These are phyloP conservation scores for Myzus persicae DNA, from an alignment of 1,140 invertebrate species.

Conservation along the genomic window DNA sequence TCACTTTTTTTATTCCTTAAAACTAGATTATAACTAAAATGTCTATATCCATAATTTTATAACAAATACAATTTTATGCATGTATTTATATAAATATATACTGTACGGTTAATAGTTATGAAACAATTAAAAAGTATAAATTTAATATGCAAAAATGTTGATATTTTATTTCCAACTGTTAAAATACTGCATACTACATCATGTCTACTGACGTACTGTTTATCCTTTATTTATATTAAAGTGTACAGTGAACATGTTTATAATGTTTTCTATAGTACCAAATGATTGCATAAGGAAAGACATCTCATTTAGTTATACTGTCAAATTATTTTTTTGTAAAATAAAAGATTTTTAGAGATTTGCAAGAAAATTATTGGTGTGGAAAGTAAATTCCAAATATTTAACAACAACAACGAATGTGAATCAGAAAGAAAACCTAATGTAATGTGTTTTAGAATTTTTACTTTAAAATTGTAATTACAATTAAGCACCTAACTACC, in stretches of 20 bases:
- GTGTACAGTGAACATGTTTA: background rate
- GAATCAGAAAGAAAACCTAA: background rate
- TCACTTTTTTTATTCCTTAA: background rate
- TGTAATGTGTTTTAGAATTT: too few relatives aligned
- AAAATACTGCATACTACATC: background rate
- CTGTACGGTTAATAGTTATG: background rate
- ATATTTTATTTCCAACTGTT: background rate
- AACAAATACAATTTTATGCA: background rate
- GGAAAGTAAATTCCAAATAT: background rate
- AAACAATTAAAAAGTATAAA: background rate
- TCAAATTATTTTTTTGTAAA: background rate
- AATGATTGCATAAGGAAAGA: background rate
- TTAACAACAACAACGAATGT: background rate
- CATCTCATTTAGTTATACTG: background rate
- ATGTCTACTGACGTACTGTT: background rate
- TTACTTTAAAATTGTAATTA: background rate
- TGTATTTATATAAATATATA: background rate
- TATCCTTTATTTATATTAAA: background rate
- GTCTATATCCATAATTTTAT: background rate
- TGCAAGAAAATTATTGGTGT: background rate
- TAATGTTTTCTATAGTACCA: background rate
- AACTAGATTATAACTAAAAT: slow-evolving; percentile 10
- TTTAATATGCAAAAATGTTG: background rate
- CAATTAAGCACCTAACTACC: background rate
- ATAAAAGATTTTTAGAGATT: background rate